Base-by-base conservation (phyloP, 2,113 vertebrate species). In the Turnix velox region DNA sequence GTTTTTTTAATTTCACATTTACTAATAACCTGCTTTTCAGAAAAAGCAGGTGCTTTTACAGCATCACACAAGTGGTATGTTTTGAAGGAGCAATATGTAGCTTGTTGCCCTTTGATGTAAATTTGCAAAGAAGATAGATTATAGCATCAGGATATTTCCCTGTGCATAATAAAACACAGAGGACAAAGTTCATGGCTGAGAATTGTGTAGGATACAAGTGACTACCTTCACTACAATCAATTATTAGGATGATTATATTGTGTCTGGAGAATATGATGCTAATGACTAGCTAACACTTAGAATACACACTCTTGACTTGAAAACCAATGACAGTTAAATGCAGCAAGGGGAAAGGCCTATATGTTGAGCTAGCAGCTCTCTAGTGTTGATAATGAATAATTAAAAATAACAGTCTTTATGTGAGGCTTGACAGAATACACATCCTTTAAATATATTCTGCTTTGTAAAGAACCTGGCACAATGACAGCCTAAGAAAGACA, bases 341-440 rank as follows among this genome's bases (percentile, higher is more conserved):
- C 74, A 90, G 39, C 45, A 78, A 69, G 25, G 61, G 54, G 67
- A 93, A 96, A 90, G 84, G 69, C 58, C 78, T 94, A 83, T 51
- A 87, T 91, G 78, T 90, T 88, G 85, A 96, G 72, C 74, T 93
- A 93, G 33, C 35, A 95, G 57, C 51, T 76, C 59, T 76, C 43
- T 65, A 62, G 72, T 61, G 75, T 94, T 91, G 61, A 42, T 92
- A 92, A 84, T 74, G 39, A 95, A 94, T 96, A 96, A 97, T 97
- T 97, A 97, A 96, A 97, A 97, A 94, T 94, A 95, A 73, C 76
- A 90, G 80, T 82, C 87, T 96, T 95, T 93, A 73, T 79, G 55
- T 37, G 55, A 86, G 40, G 57, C 67, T 92, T 84, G 86, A 94
- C 91, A 92, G 86, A 87, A 83, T 90, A 92, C 83, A 46, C 35